Evolutionary conservation across 2,797 vertebrate genomes (phyloP).

Genomic region (Malacoraja senta): DNA sequence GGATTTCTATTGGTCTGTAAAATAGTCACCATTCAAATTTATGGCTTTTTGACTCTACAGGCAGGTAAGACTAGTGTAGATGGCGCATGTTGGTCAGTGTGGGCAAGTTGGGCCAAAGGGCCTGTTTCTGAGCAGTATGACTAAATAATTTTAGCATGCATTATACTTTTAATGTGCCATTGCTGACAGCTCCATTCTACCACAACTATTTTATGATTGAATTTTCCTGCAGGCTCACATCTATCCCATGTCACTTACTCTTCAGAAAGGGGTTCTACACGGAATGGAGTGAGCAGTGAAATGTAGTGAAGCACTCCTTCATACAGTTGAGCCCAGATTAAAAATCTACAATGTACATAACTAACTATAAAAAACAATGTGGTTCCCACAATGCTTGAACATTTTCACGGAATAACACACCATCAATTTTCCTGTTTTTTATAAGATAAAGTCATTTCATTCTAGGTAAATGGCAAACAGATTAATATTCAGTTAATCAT

Average conservation of each 20-base stretch:
- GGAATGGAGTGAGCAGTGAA: background rate
- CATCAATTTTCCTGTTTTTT: background rate
- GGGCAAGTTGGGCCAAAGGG: no score
- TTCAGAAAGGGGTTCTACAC: background rate
- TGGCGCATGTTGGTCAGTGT: no score
- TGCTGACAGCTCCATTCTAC: background rate
- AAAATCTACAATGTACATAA: no score
- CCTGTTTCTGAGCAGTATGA: no score
- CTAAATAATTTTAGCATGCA: background rate
- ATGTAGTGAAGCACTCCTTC: background rate
- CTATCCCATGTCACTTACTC: background rate
- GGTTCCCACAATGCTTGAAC: background rate
- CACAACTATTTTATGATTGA: background rate
- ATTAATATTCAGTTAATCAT: background rate
- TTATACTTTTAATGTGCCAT: background rate
- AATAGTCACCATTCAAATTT: background rate
- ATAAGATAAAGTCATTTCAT: background rate
- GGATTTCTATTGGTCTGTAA: background rate
- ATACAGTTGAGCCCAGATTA: no score
- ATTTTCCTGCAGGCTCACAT: background rate
- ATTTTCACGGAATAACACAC: background rate
- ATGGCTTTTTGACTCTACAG: background rate
- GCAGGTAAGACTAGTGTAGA: no score
- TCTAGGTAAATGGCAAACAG: constrained; percentile 10
- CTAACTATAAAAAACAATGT: no score